Percentiles rank a stretch among this genome's conserved stretches.
Evolutionary conservation across 2,797 vertebrate genomes (phyloP).

Genomic region (Artibeus jamaicensis): DNA sequence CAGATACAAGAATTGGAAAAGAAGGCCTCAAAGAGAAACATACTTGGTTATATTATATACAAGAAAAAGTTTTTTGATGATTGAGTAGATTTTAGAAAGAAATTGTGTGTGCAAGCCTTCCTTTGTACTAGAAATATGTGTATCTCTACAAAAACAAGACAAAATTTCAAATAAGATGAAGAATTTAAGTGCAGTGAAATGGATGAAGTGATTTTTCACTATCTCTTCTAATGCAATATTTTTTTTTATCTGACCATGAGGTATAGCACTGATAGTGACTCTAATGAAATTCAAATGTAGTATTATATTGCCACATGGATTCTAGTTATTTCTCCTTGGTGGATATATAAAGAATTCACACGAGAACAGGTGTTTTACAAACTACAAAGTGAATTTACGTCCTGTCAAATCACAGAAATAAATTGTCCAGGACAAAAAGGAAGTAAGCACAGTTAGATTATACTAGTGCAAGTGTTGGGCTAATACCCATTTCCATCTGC

Average conservation of each 20-base stretch:
- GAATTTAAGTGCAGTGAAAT: background rate
- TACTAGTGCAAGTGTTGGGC: background rate
- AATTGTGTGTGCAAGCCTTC: conserved; percentile 8
- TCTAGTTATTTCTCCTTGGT: conserved; percentile 37
- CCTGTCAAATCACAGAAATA: conserved; percentile 49
- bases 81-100: conserved; percentile 1
- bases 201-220: conserved; percentile 9
- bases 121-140: conserved; percentile 10
- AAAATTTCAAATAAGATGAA: conserved; percentile 9
- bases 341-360: conserved; percentile 42
- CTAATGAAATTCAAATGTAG: conserved; percentile 51
- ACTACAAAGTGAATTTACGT: conserved; percentile 1
- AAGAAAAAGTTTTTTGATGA: background rate
- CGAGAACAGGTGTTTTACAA: conserved; percentile 34
- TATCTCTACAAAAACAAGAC: conserved; percentile 25
- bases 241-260: conserved; percentile 51
- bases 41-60: background rate
- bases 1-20: background rate
- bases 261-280: conserved; percentile 36
- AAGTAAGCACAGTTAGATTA: background rate
- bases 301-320: conserved; percentile 34
- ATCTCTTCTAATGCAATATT: background rate
- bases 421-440: conserved; percentile 3
- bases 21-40: background rate
- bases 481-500: background rate